These are phyloP conservation scores for Cyprinodon brontotheroides DNA, from an alignment of 2,113 vertebrate species.

Conservation along the genomic window DNA sequence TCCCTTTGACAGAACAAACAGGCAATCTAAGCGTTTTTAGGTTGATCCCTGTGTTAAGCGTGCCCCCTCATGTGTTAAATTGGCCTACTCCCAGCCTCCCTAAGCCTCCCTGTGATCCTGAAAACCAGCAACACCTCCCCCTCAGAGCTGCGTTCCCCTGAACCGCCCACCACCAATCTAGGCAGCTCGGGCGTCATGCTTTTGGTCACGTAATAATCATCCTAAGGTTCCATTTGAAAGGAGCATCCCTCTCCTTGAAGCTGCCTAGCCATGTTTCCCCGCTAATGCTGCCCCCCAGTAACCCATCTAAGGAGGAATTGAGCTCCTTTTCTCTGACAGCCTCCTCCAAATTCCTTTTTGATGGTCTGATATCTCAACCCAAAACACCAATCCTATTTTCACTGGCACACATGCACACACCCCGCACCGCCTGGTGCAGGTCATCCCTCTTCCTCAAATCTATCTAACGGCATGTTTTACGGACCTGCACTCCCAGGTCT, in stretches of 20 bases:
- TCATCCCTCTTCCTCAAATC: slow-evolving; percentile 68
- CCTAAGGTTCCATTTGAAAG: slow-evolving; percentile 41
- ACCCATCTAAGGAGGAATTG: slow-evolving; percentile 44
- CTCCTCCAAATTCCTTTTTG: slow-evolving; percentile 59
- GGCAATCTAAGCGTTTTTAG: slow-evolving; percentile 36
- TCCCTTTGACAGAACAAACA: slow-evolving; percentile 26
- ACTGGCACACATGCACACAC: slow-evolving; percentile 14
- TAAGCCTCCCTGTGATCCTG: slow-evolving; percentile 56
- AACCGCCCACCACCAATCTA: neutral
- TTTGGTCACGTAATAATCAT: slow-evolving; percentile 49
- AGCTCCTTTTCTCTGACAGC: slow-evolving; percentile 56
- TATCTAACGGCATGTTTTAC: slow-evolving; percentile 58
- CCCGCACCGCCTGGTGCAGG: slow-evolving; percentile 4
- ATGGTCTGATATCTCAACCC: slow-evolving; percentile 55
- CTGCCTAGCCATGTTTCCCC: slow-evolving; percentile 19
- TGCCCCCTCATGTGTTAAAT: slow-evolving; percentile 63
- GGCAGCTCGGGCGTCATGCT: slow-evolving; percentile 23
- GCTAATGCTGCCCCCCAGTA: slow-evolving; percentile 21
- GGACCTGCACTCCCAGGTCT: slow-evolving; percentile 40
- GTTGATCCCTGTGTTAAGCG: slow-evolving; percentile 41
- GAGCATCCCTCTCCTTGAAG: slow-evolving; percentile 11
- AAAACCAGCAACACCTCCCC: slow-evolving; percentile 63
- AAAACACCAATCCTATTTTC: slow-evolving; percentile 19
- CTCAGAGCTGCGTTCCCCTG: slow-evolving; percentile 1
- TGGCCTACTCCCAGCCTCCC: slow-evolving; percentile 34